A percentile compares a stretch with the other conserved stretches of the same genome.
phyloP scores from a whole-genome alignment of 2,797 vertebrate genomes.

The Rhadinocentrus ornatus region DNA sequence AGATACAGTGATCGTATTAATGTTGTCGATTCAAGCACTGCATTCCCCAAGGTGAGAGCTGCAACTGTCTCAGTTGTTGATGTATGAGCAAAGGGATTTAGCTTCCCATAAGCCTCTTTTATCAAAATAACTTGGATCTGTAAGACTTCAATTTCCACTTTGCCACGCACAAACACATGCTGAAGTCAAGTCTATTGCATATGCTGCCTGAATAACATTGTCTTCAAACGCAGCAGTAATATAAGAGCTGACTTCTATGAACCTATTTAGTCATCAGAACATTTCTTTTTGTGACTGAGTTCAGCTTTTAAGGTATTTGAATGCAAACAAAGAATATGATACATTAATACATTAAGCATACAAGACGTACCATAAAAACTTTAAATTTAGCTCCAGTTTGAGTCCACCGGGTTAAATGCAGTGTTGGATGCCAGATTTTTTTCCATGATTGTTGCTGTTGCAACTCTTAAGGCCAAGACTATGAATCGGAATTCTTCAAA shows the following conservation, averaged over 20 bases:
- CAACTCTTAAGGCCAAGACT: slow-evolving; percentile 5
- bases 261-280: slow-evolving; percentile 22
- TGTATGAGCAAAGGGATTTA: slow-evolving; percentile 42
- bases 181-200: slow-evolving; percentile 40
- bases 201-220: slow-evolving; percentile 35
- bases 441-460: slow-evolving; percentile 21
- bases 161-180: slow-evolving; percentile 45
- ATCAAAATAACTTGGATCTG: slow-evolving; percentile 35
- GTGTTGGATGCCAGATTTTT: slow-evolving; percentile 4
- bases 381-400: background rate
- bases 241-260: slow-evolving; percentile 3
- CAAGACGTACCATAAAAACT: slow-evolving; percentile 6
- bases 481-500: slow-evolving; percentile 29
- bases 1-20: slow-evolving; percentile 14
- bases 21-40: slow-evolving; percentile 26
- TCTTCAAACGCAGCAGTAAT: slow-evolving; percentile 5
- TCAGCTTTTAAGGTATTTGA: slow-evolving; percentile 18
- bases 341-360: background rate
- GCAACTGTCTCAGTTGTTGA: slow-evolving; percentile 36
- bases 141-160: slow-evolving; percentile 41
- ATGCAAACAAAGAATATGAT: slow-evolving; percentile 1
- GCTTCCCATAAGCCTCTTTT: slow-evolving; percentile 42
- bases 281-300: slow-evolving; percentile 16
- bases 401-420: background rate
- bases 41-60: slow-evolving; percentile 36